These are phyloP conservation scores for Contarinia nasturtii DNA, from an alignment of 1,140 invertebrate genomes.

Conservation along the genomic window DNA sequence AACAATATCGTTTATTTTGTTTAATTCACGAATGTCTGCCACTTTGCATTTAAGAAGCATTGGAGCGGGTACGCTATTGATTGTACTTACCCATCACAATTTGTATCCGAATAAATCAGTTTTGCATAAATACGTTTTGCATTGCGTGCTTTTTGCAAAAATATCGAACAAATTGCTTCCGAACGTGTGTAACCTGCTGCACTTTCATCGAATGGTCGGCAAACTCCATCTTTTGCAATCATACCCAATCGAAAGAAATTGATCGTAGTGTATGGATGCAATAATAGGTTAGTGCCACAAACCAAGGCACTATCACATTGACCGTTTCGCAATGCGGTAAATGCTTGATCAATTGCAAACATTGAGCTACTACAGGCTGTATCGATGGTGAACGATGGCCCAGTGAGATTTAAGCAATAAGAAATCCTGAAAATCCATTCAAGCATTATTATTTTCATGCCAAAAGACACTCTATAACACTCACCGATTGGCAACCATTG, in stretches of 20 bases:
- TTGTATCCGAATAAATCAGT: slow-evolving; percentile 33
- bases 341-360: slow-evolving; percentile 66
- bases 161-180: slow-evolving; percentile 55
- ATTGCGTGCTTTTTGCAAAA: slow-evolving; percentile 62
- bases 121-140: slow-evolving; percentile 59
- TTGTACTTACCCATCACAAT: slow-evolving; percentile 49
- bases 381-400: slow-evolving; percentile 69
- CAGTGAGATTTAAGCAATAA: slow-evolving; percentile 44
- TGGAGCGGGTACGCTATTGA: too few species aligned
- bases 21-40: too few species aligned
- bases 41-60: too few species aligned
- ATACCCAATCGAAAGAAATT: slow-evolving; percentile 76
- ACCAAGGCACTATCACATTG: slow-evolving; percentile 79
- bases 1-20: too few species aligned
- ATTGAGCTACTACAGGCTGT: slow-evolving; percentile 82
- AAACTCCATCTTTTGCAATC: slow-evolving; percentile 63
- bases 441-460: too few species aligned
- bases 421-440: slow-evolving; percentile 38
- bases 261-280: slow-evolving; percentile 68
- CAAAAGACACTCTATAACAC: slow-evolving; percentile 14
- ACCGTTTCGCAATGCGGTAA: slow-evolving; percentile 50
- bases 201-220: slow-evolving; percentile 75
- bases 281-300: slow-evolving; percentile 57
- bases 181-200: slow-evolving; percentile 58
- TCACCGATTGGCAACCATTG: slow-evolving; percentile 68